These are phyloP conservation scores for Idaea aversata DNA, from an alignment of 2,888 invertebrate species.

Conservation along the genomic window DNA sequence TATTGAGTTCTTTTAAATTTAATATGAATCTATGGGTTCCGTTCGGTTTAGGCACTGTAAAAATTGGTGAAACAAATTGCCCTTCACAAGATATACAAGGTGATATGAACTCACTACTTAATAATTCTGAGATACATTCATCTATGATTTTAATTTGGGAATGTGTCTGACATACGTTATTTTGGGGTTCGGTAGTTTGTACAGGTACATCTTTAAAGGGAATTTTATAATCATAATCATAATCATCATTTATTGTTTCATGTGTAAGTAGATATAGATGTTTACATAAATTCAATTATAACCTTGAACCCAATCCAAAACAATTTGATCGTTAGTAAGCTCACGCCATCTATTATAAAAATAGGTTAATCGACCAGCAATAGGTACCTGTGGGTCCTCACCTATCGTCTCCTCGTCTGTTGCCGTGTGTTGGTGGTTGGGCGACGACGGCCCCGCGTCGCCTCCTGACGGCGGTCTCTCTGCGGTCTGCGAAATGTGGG, in stretches of 20 bases:
- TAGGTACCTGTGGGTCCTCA: not conserved
- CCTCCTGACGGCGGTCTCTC: not conserved
- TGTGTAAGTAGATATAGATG: too few species aligned
- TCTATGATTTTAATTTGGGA: not conserved
- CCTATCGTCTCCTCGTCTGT: not conserved
- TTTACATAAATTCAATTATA: too few species aligned
- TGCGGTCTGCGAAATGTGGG: not conserved
- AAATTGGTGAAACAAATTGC: not conserved
- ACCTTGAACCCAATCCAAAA: not conserved
- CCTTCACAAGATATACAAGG: not conserved
- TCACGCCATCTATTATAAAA: not conserved
- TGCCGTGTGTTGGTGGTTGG: not conserved
- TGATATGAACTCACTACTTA: not conserved
- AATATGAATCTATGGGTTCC: not conserved
- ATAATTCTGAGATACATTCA: not conserved
- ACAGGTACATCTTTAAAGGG: not conserved
- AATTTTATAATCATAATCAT: not conserved
- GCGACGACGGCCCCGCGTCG: not conserved
- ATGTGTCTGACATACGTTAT: too few species aligned
- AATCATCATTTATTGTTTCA: too few species aligned
- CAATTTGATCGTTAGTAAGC: not conserved
- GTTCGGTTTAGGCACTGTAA: not conserved
- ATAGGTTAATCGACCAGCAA: not conserved
- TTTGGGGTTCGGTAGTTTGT: not conserved
- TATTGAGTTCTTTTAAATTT: not conserved